A percentile compares a stretch with the other conserved stretches of the same genome.
Conservation (phyloP, 2,888 invertebrate genomes). For the Branchipolynoe longqiensis region DNA sequence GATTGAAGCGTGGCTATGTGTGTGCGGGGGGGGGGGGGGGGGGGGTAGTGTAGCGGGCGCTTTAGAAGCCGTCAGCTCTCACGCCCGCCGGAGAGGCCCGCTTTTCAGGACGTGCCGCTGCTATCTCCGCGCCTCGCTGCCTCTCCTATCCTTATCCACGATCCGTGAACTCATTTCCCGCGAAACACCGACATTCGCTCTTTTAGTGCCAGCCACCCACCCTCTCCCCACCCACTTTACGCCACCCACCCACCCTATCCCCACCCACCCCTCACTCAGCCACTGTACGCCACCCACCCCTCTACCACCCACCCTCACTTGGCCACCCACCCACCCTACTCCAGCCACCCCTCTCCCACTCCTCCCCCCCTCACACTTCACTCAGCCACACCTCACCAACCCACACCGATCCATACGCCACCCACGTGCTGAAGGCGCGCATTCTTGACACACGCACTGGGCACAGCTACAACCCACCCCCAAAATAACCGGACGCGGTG, state of each 20-base stretch:
- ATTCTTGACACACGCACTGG: too few species aligned
- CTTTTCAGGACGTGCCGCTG: neutral
- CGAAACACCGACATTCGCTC: too few species aligned
- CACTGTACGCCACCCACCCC: too few species aligned
- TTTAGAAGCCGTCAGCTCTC: neutral
- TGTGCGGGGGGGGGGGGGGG: neutral
- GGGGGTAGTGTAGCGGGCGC: neutral
- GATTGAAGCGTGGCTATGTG: neutral
- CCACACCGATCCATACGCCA: too few species aligned
- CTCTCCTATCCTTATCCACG: conserved; percentile 33
- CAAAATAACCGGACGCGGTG: too few species aligned
- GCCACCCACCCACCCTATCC: neutral
- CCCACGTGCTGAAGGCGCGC: too few species aligned
- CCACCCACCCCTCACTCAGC: too few species aligned
- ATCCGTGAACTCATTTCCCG: conserved; percentile 35
- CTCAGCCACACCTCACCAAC: too few species aligned
- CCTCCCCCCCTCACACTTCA: too few species aligned
- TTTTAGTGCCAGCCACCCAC: too few species aligned
- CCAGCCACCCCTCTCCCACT: neutral
- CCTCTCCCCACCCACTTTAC: too few species aligned
- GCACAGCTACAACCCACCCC: too few species aligned
- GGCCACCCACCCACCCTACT: neutral
- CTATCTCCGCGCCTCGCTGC: conserved; percentile 31
- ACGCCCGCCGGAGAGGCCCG: neutral
- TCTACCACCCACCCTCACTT: neutral